phyloP scores from a whole-genome alignment of 2,113 vertebrate genomes.

The Gallinago jamesoni region DNA sequence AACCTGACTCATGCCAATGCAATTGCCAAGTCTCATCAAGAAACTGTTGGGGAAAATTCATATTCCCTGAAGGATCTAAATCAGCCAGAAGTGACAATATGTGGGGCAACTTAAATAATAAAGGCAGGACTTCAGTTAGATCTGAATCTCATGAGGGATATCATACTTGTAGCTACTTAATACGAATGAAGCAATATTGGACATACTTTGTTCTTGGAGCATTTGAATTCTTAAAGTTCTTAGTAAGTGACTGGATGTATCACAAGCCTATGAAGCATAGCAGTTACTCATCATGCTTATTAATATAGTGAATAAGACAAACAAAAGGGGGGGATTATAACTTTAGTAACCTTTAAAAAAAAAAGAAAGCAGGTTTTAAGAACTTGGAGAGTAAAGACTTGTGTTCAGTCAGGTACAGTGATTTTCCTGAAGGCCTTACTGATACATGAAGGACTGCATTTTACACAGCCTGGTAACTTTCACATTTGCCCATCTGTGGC shows the following conservation, averaged over 20 bases:
- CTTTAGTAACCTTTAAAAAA: background rate
- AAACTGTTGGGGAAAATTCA: background rate
- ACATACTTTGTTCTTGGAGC: background rate
- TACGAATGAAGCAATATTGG: background rate
- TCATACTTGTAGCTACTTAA: background rate
- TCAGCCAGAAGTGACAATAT: constrained; percentile 8
- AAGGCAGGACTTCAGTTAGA: constrained; percentile 28
- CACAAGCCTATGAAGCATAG: background rate
- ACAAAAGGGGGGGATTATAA: background rate
- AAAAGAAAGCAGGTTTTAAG: background rate
- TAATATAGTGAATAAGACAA: background rate
- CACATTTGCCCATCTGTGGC: rapidly evolving
- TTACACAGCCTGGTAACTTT: background rate
- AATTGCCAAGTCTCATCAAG: constrained; percentile 39
- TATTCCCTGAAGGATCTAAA: background rate
- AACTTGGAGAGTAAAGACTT: background rate
- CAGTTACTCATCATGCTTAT: background rate
- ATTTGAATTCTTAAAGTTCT: background rate
- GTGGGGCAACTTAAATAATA: background rate
- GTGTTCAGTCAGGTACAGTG: background rate
- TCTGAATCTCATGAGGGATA: background rate
- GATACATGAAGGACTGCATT: background rate
- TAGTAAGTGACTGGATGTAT: background rate
- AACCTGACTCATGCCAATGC: background rate
- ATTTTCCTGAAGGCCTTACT: background rate